Conservation (phyloP, 2,797 vertebrate genomes). For the Pseudochirops corinnae region DNA sequence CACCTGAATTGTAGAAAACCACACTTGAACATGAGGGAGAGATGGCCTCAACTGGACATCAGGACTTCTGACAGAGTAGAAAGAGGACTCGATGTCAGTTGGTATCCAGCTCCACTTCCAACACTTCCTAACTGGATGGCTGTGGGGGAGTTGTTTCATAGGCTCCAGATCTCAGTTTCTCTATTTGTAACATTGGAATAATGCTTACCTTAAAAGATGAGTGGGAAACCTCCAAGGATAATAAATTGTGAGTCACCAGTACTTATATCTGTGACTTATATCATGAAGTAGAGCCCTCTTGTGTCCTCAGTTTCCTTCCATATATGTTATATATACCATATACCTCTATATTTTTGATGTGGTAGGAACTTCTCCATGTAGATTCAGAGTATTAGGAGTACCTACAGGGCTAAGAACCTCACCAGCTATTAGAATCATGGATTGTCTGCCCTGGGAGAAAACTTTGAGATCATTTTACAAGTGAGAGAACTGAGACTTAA, state of each 20-base stretch:
- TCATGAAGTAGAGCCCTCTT: background rate
- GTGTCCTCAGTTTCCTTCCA: background rate
- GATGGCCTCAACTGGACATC: background rate
- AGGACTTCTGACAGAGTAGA: background rate
- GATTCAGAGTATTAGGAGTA: background rate
- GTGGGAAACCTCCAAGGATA: background rate
- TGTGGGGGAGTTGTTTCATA: background rate
- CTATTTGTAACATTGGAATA: background rate
- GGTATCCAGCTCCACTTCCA: background rate
- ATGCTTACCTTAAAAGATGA: background rate
- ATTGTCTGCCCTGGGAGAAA: background rate
- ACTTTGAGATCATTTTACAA: background rate
- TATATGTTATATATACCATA: background rate
- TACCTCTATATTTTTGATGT: background rate
- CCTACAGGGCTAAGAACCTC: background rate
- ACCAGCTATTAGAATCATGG: background rate
- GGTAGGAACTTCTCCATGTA: background rate
- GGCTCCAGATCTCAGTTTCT: background rate
- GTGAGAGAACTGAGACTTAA: background rate
- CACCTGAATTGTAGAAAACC: background rate
- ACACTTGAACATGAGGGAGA: background rate
- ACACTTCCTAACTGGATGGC: background rate
- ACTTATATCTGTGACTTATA: background rate
- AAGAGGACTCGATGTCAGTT: background rate
- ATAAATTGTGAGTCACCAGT: background rate